A percentile compares a stretch with the other conserved stretches of the same genome.
Evolutionary conservation across 2,888 invertebrate genomes (phyloP).

Genomic region (Ennomos quercinarius): DNA sequence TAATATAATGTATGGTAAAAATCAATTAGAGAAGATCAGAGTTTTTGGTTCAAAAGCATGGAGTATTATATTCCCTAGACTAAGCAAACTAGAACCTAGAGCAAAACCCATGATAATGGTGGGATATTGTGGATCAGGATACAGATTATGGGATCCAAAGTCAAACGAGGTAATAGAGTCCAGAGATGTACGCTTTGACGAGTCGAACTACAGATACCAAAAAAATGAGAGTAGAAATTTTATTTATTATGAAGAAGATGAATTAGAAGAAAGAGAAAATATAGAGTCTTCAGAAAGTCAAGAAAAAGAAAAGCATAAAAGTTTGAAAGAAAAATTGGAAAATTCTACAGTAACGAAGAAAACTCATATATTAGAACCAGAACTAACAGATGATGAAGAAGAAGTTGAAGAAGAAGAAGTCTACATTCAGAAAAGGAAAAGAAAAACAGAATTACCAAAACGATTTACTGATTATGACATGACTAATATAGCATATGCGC

Average conservation of each 20-base stretch:
- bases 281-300: neutral
- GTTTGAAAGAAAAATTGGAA: no score
- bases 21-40: conserved; percentile 3
- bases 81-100: conserved; percentile 13
- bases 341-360: no score
- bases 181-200: conserved; percentile 28
- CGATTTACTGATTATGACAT: conserved; percentile 7
- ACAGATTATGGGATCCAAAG: conserved; percentile 27
- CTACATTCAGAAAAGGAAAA: neutral
- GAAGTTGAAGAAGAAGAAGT: no score
- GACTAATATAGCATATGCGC: conserved; percentile 1
- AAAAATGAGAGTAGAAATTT: neutral
- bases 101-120: conserved; percentile 20
- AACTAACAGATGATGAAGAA: no score
- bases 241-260: conserved; percentile 1
- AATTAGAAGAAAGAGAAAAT: conserved; percentile 4
- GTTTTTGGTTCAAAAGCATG: conserved; percentile 20
- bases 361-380: no score
- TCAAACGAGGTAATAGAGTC: conserved; percentile 18
- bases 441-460: neutral
- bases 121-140: conserved; percentile 25
- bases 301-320: neutral
- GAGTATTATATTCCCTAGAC: conserved; percentile 12
- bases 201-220: conserved; percentile 12
- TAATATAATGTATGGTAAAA: neutral